Conservation (phyloP, 2,113 vertebrate genomes). For the Chlorodrepanis virens region DNA sequence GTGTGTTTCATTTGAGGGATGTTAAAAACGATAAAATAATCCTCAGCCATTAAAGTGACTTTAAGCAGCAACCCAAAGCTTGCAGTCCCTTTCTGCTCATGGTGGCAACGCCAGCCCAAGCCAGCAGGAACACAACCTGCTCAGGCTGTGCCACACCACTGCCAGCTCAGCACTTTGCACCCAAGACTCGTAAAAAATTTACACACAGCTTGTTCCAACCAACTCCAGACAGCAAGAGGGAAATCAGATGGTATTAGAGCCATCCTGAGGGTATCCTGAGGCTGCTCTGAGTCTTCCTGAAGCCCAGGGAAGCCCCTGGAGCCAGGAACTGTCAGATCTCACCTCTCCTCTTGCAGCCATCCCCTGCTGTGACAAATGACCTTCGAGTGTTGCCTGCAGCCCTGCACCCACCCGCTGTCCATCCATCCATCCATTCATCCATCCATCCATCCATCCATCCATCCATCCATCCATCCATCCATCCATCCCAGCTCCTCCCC, state of each 20-base stretch:
- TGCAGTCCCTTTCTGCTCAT: fast-evolving
- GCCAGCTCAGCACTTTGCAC: neutral
- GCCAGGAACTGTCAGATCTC: conserved; percentile 28
- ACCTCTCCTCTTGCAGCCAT: neutral
- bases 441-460: neutral
- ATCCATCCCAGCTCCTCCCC: neutral
- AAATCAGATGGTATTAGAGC: neutral
- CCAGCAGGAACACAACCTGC: fast-evolving
- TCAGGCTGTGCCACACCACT: neutral
- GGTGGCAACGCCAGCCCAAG: neutral
- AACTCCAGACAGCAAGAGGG: neutral
- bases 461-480: neutral
- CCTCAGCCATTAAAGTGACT: neutral
- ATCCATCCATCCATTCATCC: neutral
- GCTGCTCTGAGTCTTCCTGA: neutral
- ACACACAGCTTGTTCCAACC: neutral
- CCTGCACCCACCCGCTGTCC: neutral
- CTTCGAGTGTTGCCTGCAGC: neutral
- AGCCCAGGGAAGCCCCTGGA: conserved; percentile 7
- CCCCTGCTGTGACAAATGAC: neutral
- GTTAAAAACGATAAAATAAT: neutral
- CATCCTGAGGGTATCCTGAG: conserved; percentile 2
- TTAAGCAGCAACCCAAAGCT: neutral
- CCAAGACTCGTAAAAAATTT: neutral
- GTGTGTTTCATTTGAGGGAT: neutral